Percentiles rank a stretch among this genome's conserved stretches.
Evolutionary conservation across 2,888 invertebrate genomes (phyloP).

Genomic region (Epirrhoe alternata): DNA sequence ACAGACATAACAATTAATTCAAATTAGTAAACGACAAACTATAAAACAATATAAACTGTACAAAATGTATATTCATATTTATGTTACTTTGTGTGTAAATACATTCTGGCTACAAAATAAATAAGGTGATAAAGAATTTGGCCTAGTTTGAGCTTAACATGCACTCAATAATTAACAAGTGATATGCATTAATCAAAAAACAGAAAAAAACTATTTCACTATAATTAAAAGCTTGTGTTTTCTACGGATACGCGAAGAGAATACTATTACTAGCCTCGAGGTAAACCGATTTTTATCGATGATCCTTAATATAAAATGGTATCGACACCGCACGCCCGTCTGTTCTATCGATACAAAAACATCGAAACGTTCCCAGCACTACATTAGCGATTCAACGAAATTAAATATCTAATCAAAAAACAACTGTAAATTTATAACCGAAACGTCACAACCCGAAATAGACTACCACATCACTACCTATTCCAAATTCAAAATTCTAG

Average conservation of each 20-base stretch:
- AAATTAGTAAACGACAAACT: conserved; percentile 41
- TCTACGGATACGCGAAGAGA: conserved; percentile 47
- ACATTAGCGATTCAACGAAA: conserved; percentile 29
- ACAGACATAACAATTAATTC: conserved; percentile 65
- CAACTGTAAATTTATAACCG: conserved; percentile 27
- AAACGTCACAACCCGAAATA: conserved; percentile 42
- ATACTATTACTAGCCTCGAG: conserved; percentile 68
- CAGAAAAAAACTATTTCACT: conserved; percentile 23
- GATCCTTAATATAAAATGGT: conserved; percentile 81
- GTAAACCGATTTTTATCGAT: conserved; percentile 58
- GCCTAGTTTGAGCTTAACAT: conserved; percentile 65
- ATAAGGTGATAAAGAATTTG: conserved; percentile 53
- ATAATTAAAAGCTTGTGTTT: conserved; percentile 47
- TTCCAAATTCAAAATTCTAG: conserved; percentile 12
- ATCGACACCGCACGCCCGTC: conserved; percentile 52
- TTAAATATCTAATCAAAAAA: conserved; percentile 25
- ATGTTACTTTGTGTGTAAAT: conserved; percentile 35
- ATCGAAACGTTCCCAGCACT: conserved; percentile 30
- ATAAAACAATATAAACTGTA: conserved; percentile 39
- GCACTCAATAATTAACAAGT: conserved; percentile 44
- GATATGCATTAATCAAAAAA: conserved; percentile 53
- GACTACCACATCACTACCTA: conserved; percentile 36
- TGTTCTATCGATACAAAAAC: conserved; percentile 37
- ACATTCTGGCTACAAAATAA: conserved; percentile 42
- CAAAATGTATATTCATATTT: conserved; percentile 33